Conservation (phyloP, 1,140 invertebrate species). For the Drosophila arawakana region DNA sequence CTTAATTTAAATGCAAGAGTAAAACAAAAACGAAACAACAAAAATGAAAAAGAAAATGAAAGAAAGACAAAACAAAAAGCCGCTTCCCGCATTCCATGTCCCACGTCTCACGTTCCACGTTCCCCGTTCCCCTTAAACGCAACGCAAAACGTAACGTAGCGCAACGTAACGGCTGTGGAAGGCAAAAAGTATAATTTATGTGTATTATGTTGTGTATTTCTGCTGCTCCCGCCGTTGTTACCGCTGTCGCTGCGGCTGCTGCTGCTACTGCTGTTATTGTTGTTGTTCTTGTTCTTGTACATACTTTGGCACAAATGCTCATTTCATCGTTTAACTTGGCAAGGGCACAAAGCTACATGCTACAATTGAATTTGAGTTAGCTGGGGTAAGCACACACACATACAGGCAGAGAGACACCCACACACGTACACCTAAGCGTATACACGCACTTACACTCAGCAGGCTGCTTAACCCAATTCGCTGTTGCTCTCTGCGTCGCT, state of each 20-base stretch:
- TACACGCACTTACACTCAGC: constrained; percentile 31
- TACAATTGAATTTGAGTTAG: constrained; percentile 78
- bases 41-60: constrained; percentile 34
- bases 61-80: constrained; percentile 64
- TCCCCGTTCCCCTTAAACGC: constrained; percentile 22
- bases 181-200: constrained; percentile 76
- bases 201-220: constrained; percentile 62
- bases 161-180: constrained; percentile 75
- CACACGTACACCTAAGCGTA: constrained; percentile 15
- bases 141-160: constrained; percentile 71
- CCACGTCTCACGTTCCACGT: too few relatives aligned
- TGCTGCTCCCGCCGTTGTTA: not conserved
- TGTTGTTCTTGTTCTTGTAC: constrained; percentile 39
- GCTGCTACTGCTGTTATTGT: constrained; percentile 11
- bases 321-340: constrained; percentile 80
- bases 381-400: constrained; percentile 55
- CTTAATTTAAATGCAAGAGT: constrained; percentile 78
- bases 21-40: constrained; percentile 33
- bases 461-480: constrained; percentile 79
- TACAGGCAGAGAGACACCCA: constrained; percentile 16
- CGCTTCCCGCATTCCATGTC: constrained; percentile 25
- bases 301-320: constrained; percentile 67
- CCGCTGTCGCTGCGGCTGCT: constrained; percentile 46
- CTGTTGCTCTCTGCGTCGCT: constrained; percentile 24
- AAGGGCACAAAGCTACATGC: constrained; percentile 73